phyloP scores from a whole-genome alignment of 1,140 invertebrate species.

The Hycleus phaleratus region DNA sequence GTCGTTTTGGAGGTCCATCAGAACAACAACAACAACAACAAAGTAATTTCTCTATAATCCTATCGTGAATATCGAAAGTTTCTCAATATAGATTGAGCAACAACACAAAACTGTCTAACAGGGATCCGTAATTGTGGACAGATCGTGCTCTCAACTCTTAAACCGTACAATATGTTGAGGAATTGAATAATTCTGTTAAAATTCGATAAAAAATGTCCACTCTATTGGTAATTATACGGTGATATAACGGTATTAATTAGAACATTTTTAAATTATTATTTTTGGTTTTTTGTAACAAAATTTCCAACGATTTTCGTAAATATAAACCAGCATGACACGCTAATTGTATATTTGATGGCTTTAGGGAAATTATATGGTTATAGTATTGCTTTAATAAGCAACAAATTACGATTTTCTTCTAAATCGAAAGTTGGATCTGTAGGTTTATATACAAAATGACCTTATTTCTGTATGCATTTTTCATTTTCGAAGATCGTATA shows the following conservation, averaged over 20 bases:
- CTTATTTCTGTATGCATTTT: too few species aligned
- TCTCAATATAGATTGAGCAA: conserved; percentile 15
- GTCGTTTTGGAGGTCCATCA: conserved; percentile 3
- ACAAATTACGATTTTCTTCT: conserved; percentile 12
- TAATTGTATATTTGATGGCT: conserved; percentile 14
- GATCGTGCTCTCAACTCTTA: conserved; percentile 3
- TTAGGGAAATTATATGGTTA: conserved; percentile 13
- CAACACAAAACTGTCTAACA: conserved; percentile 13
- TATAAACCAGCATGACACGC: conserved; percentile 1
- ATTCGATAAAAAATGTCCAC: conserved; percentile 1
- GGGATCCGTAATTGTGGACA: conserved; percentile 19
- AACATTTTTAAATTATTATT: conserved; percentile 1
- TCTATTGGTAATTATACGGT: background rate
- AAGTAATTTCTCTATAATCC: conserved; percentile 6
- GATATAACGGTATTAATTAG: conserved; percentile 7
- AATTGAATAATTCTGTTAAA: background rate
- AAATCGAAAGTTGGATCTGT: too few species aligned
- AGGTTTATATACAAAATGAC: too few species aligned
- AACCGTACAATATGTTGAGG: conserved; percentile 12
- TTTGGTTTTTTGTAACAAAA: conserved; percentile 1
- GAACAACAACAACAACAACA: conserved; percentile 1
- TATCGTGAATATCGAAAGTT: conserved; percentile 25
- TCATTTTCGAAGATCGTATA: too few species aligned
- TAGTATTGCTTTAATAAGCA: conserved; percentile 14
- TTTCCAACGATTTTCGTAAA: background rate